Conservation (phyloP, 2,797 vertebrate genomes). For the Buceros bicornis region DNA sequence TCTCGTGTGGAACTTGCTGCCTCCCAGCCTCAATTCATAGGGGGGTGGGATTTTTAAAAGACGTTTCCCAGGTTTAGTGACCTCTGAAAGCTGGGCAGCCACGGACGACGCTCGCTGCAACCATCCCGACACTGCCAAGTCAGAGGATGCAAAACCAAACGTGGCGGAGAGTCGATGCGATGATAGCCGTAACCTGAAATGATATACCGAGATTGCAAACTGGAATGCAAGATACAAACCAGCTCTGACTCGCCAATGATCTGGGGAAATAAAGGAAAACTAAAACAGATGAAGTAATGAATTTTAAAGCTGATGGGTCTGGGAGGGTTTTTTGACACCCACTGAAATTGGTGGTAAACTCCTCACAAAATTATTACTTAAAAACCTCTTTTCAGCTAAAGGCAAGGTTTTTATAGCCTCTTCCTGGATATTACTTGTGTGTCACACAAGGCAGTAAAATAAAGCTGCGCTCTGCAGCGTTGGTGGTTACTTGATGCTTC, state of each 20-base stretch:
- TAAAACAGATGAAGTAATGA: not conserved
- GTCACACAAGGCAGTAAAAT: not conserved
- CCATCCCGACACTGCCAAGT: not conserved
- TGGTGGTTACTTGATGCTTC: not conserved
- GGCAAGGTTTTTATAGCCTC: not conserved
- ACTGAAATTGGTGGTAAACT: not conserved
- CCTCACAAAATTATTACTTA: not conserved
- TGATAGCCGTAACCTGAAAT: not conserved
- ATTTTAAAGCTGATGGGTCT: not conserved
- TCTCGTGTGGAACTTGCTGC: not conserved
- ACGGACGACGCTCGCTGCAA: fast-evolving
- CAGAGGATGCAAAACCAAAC: fast-evolving
- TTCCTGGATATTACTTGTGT: not conserved
- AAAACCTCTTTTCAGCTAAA: not conserved
- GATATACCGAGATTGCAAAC: not conserved
- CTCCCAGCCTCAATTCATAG: not conserved
- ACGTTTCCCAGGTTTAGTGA: not conserved
- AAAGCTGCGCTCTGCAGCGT: not conserved
- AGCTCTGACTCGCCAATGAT: not conserved
- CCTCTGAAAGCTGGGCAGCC: not conserved
- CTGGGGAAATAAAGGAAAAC: not conserved
- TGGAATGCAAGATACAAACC: fast-evolving
- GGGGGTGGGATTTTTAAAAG: not conserved
- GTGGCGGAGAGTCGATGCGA: fast-evolving
- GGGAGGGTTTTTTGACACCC: not conserved